Conservation (phyloP, 2,113 vertebrate genomes). For the Ictalurus punctatus region DNA sequence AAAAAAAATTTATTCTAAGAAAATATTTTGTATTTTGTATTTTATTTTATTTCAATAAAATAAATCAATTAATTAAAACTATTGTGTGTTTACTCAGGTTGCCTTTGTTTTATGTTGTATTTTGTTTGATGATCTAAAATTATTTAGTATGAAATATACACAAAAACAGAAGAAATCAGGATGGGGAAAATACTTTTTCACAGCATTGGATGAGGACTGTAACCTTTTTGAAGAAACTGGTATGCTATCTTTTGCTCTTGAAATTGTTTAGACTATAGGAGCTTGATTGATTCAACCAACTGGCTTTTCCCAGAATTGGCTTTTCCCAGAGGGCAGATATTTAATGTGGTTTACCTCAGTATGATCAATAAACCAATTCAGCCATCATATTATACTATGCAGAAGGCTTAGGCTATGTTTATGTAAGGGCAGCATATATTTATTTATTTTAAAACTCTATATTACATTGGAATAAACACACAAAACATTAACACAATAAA, state of each 20-base stretch:
- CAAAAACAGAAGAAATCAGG: too few relatives aligned
- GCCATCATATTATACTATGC: neutral
- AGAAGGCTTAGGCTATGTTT: neutral
- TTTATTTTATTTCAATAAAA: too few relatives aligned
- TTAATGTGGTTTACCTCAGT: slow-evolving; percentile 47
- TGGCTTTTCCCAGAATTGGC: neutral
- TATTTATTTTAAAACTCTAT: neutral
- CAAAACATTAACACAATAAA: neutral
- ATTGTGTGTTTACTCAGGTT: too few relatives aligned
- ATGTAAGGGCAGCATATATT: neutral
- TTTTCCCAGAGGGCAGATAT: slow-evolving; percentile 2
- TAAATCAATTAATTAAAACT: too few relatives aligned
- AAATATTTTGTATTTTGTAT: too few relatives aligned
- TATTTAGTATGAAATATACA: too few relatives aligned
- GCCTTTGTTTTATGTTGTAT: too few relatives aligned
- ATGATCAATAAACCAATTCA: slow-evolving; percentile 49
- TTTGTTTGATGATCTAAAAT: too few relatives aligned
- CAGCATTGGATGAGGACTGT: neutral
- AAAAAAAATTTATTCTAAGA: too few relatives aligned
- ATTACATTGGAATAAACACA: neutral
- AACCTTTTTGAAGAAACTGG: neutral
- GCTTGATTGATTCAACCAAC: neutral
- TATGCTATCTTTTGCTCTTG: neutral
- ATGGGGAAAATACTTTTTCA: too few relatives aligned
- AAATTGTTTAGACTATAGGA: neutral